Percentiles rank a stretch among this genome's conserved stretches.
These are phyloP conservation scores for Zeugodacus cucurbitae DNA, from an alignment of 1,140 invertebrate species.

Conservation along the genomic window DNA sequence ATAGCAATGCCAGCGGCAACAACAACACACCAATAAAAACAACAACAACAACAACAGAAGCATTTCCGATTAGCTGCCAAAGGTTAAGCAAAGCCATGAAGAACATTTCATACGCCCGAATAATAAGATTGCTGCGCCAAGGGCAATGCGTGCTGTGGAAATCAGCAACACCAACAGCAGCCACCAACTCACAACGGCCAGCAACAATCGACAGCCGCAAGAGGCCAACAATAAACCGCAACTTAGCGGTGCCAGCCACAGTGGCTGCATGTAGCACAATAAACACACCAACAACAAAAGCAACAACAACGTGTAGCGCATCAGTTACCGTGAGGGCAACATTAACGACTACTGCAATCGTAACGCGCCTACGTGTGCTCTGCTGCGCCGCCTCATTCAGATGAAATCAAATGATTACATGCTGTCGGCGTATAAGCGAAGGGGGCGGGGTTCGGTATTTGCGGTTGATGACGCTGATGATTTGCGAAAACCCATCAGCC, in stretches of 20 bases:
- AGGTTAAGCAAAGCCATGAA: background rate
- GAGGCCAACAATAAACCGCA: conserved; percentile 7
- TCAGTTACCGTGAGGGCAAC: background rate
- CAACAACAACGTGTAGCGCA: background rate
- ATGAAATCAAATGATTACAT: conserved; percentile 43
- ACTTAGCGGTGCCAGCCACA: background rate
- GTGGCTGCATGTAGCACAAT: background rate
- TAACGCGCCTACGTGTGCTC: background rate
- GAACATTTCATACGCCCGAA: background rate
- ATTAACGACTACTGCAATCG: background rate
- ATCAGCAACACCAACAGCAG: background rate
- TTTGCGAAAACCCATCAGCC: background rate
- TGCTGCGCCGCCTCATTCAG: background rate
- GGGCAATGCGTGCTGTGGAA: background rate
- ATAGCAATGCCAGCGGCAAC: background rate
- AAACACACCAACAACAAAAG: background rate
- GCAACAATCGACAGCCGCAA: background rate
- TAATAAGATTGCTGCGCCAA: background rate
- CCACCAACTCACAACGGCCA: background rate
- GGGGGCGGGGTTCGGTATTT: background rate
- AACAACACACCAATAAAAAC: background rate
- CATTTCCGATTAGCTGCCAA: background rate
- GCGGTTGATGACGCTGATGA: background rate
- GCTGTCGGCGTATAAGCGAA: background rate
- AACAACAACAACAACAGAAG: background rate